These are phyloP conservation scores for Agapornis roseicollis DNA, from an alignment of 2,113 vertebrate genomes.

Conservation along the genomic window DNA sequence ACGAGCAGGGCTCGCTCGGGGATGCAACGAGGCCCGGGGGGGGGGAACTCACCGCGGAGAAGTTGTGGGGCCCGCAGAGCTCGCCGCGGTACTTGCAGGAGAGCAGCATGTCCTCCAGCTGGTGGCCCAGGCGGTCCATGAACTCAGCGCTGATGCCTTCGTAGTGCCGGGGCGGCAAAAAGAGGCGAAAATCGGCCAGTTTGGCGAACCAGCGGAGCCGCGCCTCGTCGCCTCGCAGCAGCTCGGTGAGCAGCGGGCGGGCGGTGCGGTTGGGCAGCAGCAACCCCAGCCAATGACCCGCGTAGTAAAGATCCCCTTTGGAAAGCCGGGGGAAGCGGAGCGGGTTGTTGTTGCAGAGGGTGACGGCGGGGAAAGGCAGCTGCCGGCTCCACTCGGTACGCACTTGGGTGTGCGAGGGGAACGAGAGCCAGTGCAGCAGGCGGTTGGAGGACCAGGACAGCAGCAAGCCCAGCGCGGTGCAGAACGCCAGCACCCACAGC, in stretches of 20 bases:
- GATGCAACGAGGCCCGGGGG: neutral
- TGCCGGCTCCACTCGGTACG: slow-evolving; percentile 94
- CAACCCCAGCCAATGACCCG: slow-evolving; percentile 94
- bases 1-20: neutral
- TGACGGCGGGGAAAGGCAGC: slow-evolving; percentile 91
- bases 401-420: slow-evolving; percentile 92
- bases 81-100: slow-evolving; percentile 97
- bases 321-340: slow-evolving; percentile 93
- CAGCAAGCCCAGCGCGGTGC: slow-evolving; percentile 89
- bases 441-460: slow-evolving; percentile 95
- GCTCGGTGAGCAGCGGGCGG: slow-evolving; percentile 88
- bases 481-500: slow-evolving; percentile 91
- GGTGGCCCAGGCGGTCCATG: slow-evolving; percentile 95
- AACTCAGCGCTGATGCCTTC: slow-evolving; percentile 95
- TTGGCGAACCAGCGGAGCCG: slow-evolving; percentile 92
- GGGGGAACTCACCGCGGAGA: slow-evolving; percentile 90
- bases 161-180: slow-evolving; percentile 93
- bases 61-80: slow-evolving; percentile 93
- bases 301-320: slow-evolving; percentile 95
- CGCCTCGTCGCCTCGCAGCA: slow-evolving; percentile 85
- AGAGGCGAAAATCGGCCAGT: slow-evolving; percentile 94
- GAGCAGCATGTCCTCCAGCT: slow-evolving; percentile 97
- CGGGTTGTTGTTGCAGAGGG: slow-evolving; percentile 98
- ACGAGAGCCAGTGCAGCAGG: slow-evolving; percentile 91
- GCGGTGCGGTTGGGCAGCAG: slow-evolving; percentile 91